Evolutionary conservation across 2,113 vertebrate genomes (phyloP).

Genomic region (Sterrhoptilus dennistouni): DNA sequence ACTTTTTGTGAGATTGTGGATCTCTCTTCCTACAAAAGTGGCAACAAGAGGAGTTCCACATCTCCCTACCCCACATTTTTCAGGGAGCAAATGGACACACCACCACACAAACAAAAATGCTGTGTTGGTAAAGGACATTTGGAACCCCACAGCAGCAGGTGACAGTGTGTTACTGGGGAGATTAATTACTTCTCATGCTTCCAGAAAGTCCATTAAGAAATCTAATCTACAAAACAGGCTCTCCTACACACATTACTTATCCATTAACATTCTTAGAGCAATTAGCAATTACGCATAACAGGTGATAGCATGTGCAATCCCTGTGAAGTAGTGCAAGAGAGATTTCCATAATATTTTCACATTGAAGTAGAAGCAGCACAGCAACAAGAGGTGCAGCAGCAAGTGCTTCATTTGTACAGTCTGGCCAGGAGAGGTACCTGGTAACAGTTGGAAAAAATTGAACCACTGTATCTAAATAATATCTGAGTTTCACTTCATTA

Average conservation of each 20-base stretch:
- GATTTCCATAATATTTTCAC: constrained; percentile 5
- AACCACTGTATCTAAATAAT: not conserved
- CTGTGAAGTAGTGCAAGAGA: not conserved
- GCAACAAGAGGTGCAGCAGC: not conserved
- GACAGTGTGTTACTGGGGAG: not conserved
- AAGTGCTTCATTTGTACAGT: not conserved
- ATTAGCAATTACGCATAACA: not conserved
- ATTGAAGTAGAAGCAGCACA: not conserved
- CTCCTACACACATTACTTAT: not conserved
- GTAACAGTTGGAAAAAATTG: not conserved
- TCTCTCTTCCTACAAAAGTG: not conserved
- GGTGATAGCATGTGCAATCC: not conserved
- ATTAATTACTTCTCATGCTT: constrained; percentile 32
- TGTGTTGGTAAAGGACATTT: not conserved
- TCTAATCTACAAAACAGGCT: constrained; percentile 42
- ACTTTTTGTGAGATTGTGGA: not conserved
- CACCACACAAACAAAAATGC: not conserved
- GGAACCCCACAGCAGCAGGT: not conserved
- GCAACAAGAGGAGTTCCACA: not conserved
- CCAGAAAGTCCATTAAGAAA: constrained; percentile 62
- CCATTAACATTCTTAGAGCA: constrained; percentile 26
- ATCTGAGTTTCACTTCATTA: not conserved
- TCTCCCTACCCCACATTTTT: not conserved
- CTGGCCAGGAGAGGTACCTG: not conserved
- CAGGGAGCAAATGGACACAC: not conserved